phyloP scores from a whole-genome alignment of 2,113 vertebrate genomes.

The Paramormyrops kingsleyae region DNA sequence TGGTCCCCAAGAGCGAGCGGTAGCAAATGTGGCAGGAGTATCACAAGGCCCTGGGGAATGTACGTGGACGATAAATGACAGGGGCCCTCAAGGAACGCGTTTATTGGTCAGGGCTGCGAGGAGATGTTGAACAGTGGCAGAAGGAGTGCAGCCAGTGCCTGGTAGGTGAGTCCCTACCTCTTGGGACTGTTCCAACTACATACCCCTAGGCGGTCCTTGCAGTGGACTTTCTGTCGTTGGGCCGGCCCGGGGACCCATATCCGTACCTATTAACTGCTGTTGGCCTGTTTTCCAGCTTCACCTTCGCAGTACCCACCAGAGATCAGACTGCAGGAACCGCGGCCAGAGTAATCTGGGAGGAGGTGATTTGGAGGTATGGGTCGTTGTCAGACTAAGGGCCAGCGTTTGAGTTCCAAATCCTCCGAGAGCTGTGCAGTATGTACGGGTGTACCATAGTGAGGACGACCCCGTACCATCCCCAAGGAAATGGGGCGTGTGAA shows the following conservation, averaged over 20 bases:
- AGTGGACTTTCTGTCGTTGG: background rate
- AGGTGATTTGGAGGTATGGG: background rate
- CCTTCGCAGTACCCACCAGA: background rate
- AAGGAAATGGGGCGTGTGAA: background rate
- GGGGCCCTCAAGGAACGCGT: background rate
- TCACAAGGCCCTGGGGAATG: background rate
- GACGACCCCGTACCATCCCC: background rate
- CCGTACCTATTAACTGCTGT: background rate
- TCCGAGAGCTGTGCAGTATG: background rate
- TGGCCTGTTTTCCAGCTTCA: background rate
- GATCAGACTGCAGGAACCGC: background rate
- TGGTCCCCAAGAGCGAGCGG: background rate
- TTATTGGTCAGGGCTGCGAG: background rate
- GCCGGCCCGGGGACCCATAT: background rate
- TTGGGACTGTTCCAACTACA: background rate
- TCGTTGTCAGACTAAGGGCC: background rate
- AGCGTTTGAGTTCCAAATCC: background rate
- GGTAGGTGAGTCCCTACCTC: background rate
- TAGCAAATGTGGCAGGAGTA: background rate
- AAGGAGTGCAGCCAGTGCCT: background rate
- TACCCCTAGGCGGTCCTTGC: background rate
- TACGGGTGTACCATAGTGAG: background rate
- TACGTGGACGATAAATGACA: background rate
- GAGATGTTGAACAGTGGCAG: background rate
- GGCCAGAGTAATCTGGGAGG: background rate